Evolutionary conservation across 2,888 invertebrate genomes (phyloP).

Genomic region (Phengaris arion): DNA sequence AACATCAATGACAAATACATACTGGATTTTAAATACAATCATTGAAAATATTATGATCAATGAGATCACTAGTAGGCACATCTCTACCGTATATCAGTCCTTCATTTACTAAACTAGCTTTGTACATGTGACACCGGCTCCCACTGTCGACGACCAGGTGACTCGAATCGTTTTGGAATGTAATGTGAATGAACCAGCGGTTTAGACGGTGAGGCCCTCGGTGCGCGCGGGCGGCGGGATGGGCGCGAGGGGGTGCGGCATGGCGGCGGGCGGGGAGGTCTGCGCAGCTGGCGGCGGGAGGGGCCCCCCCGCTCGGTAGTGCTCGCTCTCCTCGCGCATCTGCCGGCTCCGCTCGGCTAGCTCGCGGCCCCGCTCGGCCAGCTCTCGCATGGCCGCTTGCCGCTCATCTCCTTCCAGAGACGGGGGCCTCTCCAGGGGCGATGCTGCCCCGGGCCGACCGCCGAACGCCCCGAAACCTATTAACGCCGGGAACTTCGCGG

Average conservation of each 20-base stretch:
- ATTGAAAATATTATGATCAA: neutral
- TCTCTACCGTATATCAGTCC: constrained; percentile 34
- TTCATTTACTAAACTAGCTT: constrained; percentile 36
- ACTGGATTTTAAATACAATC: constrained; percentile 1
- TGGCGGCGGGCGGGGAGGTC: constrained; percentile 53
- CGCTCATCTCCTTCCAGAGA: constrained; percentile 70
- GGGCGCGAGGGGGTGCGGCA: constrained; percentile 75
- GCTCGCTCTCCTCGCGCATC: constrained; percentile 70
- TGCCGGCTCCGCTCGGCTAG: constrained; percentile 74
- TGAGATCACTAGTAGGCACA: constrained; percentile 26
- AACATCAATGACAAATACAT: neutral
- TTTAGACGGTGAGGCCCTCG: constrained; percentile 86
- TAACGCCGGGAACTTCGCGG: constrained; percentile 86
- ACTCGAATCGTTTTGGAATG: constrained; percentile 55
- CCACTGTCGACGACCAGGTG: constrained; percentile 11
- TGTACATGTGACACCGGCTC: constrained; percentile 34
- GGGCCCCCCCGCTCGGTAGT: constrained; percentile 69
- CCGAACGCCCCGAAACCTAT: constrained; percentile 87
- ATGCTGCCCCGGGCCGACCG: constrained; percentile 77
- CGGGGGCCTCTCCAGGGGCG: constrained; percentile 71
- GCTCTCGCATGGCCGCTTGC: constrained; percentile 74
- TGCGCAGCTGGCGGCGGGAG: constrained; percentile 51
- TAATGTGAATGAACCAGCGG: constrained; percentile 42
- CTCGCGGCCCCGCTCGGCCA: constrained; percentile 77
- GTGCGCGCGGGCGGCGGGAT: constrained; percentile 83